These are phyloP conservation scores for Notothenia rossii DNA, from an alignment of 2,113 vertebrate genomes.

Conservation along the genomic window DNA sequence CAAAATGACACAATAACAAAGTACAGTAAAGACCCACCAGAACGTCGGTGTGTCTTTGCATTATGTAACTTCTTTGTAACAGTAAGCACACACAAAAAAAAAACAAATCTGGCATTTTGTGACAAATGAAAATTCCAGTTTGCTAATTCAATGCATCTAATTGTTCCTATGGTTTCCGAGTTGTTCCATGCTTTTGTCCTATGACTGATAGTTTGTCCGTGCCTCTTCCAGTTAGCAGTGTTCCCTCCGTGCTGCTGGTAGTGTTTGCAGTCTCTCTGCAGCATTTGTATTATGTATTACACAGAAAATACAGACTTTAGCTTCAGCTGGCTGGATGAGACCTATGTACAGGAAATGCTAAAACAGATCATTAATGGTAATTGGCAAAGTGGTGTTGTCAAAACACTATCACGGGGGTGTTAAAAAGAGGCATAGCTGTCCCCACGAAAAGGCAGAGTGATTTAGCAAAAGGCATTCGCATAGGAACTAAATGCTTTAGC, in stretches of 20 bases:
- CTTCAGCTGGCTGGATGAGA: slow-evolving; percentile 58
- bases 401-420: slow-evolving; percentile 6
- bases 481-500: slow-evolving; percentile 61
- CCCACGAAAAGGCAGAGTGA: slow-evolving; percentile 44
- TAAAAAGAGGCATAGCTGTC: slow-evolving; percentile 18
- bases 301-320: slow-evolving; percentile 73
- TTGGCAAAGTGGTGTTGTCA: slow-evolving; percentile 20
- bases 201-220: slow-evolving; percentile 17
- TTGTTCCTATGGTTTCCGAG: not conserved
- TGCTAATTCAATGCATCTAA: slow-evolving; percentile 19
- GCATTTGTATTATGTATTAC: slow-evolving; percentile 37
- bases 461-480: slow-evolving; percentile 28
- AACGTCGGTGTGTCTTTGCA: slow-evolving; percentile 26
- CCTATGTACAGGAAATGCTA: slow-evolving; percentile 52
- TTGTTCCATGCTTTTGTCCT: slow-evolving; percentile 39
- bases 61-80: slow-evolving; percentile 28
- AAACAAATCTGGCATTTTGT: not conserved
- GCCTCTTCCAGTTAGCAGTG: slow-evolving; percentile 21
- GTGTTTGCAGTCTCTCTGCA: slow-evolving; percentile 36
- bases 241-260: slow-evolving; percentile 22
- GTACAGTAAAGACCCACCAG: slow-evolving; percentile 36
- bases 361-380: slow-evolving; percentile 6
- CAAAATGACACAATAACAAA: slow-evolving; percentile 43
- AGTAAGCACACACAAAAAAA: not conserved
- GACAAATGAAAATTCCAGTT: slow-evolving; percentile 41